These are phyloP conservation scores for Therioaphis trifolii DNA, from an alignment of 2,888 invertebrate genomes.

Conservation along the genomic window DNA sequence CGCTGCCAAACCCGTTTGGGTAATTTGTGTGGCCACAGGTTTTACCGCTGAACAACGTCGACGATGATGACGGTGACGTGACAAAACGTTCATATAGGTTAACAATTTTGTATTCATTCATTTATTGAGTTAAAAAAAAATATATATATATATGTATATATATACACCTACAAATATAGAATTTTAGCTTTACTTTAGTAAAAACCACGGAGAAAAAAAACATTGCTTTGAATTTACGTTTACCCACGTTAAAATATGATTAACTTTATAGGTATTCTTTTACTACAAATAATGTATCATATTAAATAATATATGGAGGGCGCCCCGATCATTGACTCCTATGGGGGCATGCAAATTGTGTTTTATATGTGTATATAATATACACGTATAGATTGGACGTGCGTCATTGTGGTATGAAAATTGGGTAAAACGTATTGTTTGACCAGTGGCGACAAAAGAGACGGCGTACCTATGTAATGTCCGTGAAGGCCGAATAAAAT, in stretches of 20 bases:
- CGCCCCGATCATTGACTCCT: slow-evolving; percentile 49
- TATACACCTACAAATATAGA: not conserved
- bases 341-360: slow-evolving; percentile 43
- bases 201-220: not conserved
- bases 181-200: too few species aligned
- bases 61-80: not conserved
- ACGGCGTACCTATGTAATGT: slow-evolving; percentile 20
- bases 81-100: slow-evolving; percentile 36
- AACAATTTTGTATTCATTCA: slow-evolving; percentile 29
- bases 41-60: slow-evolving; percentile 27
- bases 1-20: slow-evolving; percentile 48
- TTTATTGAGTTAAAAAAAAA: too few species aligned
- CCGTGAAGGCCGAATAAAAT: slow-evolving; percentile 54
- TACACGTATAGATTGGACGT: not conserved
- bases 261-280: not conserved
- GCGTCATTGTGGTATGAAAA: slow-evolving; percentile 51
- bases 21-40: slow-evolving; percentile 29
- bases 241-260: not conserved
- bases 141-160: too few species aligned
- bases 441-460: slow-evolving; percentile 56
- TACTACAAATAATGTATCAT: not conserved
- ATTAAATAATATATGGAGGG: not conserved
- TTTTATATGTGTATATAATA: not conserved
- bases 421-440: slow-evolving; percentile 50
- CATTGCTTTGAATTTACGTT: not conserved